These are phyloP conservation scores for Sinelater perroti DNA, from an alignment of 2,888 invertebrate species.

Conservation along the genomic window DNA sequence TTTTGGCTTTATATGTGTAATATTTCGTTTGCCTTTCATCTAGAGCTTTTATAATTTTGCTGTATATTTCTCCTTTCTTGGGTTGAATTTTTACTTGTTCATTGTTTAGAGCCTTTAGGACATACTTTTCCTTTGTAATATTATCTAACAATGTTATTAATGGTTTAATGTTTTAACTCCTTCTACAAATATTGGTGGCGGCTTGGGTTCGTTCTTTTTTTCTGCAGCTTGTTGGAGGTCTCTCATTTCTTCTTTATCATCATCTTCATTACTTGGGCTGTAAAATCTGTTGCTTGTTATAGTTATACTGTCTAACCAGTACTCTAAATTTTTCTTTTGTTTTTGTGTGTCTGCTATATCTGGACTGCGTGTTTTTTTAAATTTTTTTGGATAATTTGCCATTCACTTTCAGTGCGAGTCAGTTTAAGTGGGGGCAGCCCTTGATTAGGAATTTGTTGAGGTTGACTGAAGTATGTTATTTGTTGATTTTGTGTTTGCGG, in stretches of 20 bases:
- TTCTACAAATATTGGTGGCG: conserved; percentile 10
- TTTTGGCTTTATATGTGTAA: too few species aligned
- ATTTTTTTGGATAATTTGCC: conserved; percentile 7
- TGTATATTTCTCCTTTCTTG: too few species aligned
- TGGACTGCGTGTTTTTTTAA: conserved; percentile 9
- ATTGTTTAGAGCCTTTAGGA: too few species aligned
- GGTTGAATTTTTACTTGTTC: conserved; percentile 4
- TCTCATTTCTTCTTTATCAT: conserved; percentile 3
- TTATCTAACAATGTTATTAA: conserved; percentile 11
- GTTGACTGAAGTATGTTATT: conserved; percentile 4
- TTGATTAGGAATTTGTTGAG: background rate
- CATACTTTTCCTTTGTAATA: conserved; percentile 12
- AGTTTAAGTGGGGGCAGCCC: conserved; percentile 3
- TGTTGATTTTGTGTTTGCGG: conserved; percentile 11
- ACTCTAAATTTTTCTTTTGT: conserved; percentile 1
- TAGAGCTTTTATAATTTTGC: too few species aligned
- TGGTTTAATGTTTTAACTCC: conserved; percentile 14
- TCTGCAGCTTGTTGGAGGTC: background rate
- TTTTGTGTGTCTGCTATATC: background rate
- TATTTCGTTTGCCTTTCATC: too few species aligned
- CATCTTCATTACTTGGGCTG: background rate
- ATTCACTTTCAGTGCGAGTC: conserved; percentile 4
- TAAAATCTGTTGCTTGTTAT: conserved; percentile 8
- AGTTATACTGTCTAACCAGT: background rate
- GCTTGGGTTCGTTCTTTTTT: conserved; percentile 6